Percentiles rank a stretch among this genome's conserved stretches.
These are phyloP conservation scores for Frankliniella intonsa DNA, from an alignment of 2,888 invertebrate species.

Conservation along the genomic window DNA sequence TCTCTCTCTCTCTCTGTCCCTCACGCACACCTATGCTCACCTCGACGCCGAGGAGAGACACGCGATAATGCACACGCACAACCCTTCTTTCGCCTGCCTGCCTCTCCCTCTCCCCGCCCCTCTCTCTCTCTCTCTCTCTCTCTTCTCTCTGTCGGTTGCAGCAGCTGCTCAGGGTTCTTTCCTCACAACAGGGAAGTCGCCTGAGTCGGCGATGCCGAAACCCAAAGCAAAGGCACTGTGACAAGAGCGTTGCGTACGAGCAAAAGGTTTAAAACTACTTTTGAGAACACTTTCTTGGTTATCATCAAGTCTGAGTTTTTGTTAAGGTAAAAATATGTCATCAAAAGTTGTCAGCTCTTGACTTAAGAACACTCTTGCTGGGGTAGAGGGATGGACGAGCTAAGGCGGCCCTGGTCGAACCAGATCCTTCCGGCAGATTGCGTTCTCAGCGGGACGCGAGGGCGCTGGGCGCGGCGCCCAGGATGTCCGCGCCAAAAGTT, in stretches of 20 bases:
- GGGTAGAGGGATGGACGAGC: no score
- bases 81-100: background rate
- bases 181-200: background rate
- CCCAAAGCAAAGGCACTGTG: background rate
- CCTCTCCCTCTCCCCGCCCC: background rate
- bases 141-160: background rate
- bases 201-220: background rate
- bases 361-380: no score
- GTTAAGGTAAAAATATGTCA: no score
- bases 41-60: no score
- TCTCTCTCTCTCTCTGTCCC: background rate
- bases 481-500: no score
- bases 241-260: background rate
- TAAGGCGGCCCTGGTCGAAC: no score
- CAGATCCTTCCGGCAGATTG: no score
- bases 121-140: constrained; percentile 7
- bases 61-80: background rate
- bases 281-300: no score
- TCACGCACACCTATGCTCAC: background rate
- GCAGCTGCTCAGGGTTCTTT: background rate
- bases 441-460: no score
- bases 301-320: no score
- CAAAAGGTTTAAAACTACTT: background rate
- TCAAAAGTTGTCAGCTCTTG: no score
- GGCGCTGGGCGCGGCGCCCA: no score